These are phyloP conservation scores for Yponomeuta cagnagella DNA, from an alignment of 2,888 invertebrate genomes.

Conservation along the genomic window DNA sequence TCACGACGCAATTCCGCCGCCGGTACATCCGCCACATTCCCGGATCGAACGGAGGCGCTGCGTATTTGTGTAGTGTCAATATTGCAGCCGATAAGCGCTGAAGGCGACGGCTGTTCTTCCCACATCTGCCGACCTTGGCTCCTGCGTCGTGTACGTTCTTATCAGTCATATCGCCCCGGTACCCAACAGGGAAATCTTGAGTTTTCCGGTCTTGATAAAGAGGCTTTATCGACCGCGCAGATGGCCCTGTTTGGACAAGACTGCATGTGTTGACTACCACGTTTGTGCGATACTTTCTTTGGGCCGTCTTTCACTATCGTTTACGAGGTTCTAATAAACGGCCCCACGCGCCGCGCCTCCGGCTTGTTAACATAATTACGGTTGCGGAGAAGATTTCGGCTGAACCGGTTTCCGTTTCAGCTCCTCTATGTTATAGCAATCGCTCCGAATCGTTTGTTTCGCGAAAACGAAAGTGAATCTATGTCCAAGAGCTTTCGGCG, in stretches of 20 bases:
- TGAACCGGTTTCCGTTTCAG: slow-evolving; percentile 46
- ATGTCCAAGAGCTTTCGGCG: slow-evolving; percentile 11
- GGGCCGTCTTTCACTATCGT: slow-evolving; percentile 48
- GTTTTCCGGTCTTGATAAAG: slow-evolving; percentile 66
- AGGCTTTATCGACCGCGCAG: slow-evolving; percentile 38
- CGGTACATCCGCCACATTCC: slow-evolving; percentile 46
- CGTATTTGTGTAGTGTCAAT: slow-evolving; percentile 67
- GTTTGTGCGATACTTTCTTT: slow-evolving; percentile 6
- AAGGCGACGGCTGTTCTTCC: slow-evolving; percentile 66
- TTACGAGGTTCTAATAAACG: slow-evolving; percentile 38
- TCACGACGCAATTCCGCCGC: slow-evolving; percentile 56
- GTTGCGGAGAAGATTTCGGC: slow-evolving; percentile 40
- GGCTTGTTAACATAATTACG: slow-evolving; percentile 64
- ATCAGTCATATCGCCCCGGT: slow-evolving; percentile 64
- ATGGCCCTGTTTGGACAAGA: slow-evolving; percentile 27
- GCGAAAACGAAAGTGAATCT: slow-evolving; percentile 75
- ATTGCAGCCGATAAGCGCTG: slow-evolving; percentile 60
- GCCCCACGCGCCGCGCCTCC: slow-evolving; percentile 36
- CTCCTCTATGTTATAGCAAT: slow-evolving; percentile 41
- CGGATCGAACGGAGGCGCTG: slow-evolving; percentile 33
- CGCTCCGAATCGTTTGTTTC: slow-evolving; percentile 50
- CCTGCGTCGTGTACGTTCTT: slow-evolving; percentile 64
- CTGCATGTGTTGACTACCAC: neutral
- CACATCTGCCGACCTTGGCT: slow-evolving; percentile 74
- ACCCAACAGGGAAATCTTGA: slow-evolving; percentile 50